Evolutionary conservation across 2,797 vertebrate genomes (phyloP).

Genomic region (Megaceryle alcyon): DNA sequence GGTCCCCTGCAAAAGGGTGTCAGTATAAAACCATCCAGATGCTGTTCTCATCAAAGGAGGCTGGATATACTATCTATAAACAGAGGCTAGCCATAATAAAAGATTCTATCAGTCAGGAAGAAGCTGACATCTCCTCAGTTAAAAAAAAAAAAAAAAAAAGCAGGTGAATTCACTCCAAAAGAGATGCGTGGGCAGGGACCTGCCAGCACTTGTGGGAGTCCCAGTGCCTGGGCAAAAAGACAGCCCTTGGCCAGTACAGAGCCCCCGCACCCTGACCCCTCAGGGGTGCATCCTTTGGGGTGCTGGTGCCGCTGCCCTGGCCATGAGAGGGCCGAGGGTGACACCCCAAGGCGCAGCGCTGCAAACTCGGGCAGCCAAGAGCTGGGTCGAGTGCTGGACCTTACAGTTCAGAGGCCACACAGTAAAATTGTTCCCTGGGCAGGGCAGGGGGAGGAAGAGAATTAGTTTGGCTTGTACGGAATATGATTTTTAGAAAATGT

Average conservation of each 20-base stretch:
- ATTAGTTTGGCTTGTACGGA: not conserved
- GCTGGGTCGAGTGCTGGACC: accelerated
- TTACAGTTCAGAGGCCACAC: not conserved
- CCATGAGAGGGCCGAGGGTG: not conserved
- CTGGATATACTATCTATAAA: not conserved
- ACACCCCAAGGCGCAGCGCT: not conserved
- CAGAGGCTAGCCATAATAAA: not conserved
- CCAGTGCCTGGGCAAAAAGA: not conserved
- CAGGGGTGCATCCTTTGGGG: not conserved
- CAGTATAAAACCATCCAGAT: not conserved
- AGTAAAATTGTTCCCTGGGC: not conserved
- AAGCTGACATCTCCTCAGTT: not conserved
- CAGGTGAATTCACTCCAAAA: not conserved
- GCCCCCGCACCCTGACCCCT: not conserved
- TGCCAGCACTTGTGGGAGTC: accelerated
- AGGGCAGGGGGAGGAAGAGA: not conserved
- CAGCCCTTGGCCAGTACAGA: not conserved
- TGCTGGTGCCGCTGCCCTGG: not conserved
- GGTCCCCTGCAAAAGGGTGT: not conserved
- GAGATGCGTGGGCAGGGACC: not conserved
- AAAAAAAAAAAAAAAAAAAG: not conserved
- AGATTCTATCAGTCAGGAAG: not conserved
- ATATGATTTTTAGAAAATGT: not conserved
- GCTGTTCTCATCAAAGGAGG: not conserved
- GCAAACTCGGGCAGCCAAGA: not conserved